A percentile compares a stretch with the other conserved stretches of the same genome.
These are phyloP conservation scores for Andrena fulva DNA, from an alignment of 2,888 invertebrate genomes.

Conservation along the genomic window DNA sequence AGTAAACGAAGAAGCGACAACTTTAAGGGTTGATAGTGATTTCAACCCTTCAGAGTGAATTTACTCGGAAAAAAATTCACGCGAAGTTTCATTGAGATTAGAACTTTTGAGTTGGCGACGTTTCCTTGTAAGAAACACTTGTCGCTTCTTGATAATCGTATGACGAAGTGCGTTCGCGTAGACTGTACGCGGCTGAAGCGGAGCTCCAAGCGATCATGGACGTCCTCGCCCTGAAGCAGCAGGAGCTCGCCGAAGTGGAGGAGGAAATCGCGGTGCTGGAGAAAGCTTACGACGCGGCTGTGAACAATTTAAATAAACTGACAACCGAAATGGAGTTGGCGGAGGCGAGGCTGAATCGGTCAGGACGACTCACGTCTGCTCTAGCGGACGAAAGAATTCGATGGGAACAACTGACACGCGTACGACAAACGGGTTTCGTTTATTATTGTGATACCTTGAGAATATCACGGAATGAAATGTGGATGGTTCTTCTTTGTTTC, in stretches of 20 bases:
- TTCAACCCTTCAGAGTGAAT: too few relatives aligned
- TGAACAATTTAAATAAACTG: conserved; percentile 91
- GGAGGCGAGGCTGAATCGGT: conserved; percentile 91
- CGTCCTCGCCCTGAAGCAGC: conserved; percentile 92
- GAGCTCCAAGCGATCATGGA: conserved; percentile 92
- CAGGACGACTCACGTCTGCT: conserved; percentile 94
- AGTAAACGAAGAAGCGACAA: too few relatives aligned
- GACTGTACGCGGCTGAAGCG: conserved; percentile 87
- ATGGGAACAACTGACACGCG: conserved; percentile 92
- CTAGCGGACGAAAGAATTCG: conserved; percentile 94
- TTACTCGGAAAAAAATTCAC: too few relatives aligned
- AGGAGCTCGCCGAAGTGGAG: conserved; percentile 93
- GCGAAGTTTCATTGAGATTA: too few relatives aligned
- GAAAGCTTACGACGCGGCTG: conserved; percentile 89
- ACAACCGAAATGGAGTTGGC: conserved; percentile 92
- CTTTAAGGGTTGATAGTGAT: too few relatives aligned
- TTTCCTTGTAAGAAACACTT: background rate
- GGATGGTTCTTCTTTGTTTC: background rate
- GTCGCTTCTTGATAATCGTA: background rate
- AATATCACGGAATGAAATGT: background rate
- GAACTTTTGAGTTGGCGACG: conserved; percentile 38
- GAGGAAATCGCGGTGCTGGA: conserved; percentile 87
- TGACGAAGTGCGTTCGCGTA: conserved; percentile 31
- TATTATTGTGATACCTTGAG: too few relatives aligned
- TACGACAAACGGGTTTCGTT: conserved; percentile 71